phyloP scores from a whole-genome alignment of 2,888 invertebrate species.

The Cephus rjabovi region DNA sequence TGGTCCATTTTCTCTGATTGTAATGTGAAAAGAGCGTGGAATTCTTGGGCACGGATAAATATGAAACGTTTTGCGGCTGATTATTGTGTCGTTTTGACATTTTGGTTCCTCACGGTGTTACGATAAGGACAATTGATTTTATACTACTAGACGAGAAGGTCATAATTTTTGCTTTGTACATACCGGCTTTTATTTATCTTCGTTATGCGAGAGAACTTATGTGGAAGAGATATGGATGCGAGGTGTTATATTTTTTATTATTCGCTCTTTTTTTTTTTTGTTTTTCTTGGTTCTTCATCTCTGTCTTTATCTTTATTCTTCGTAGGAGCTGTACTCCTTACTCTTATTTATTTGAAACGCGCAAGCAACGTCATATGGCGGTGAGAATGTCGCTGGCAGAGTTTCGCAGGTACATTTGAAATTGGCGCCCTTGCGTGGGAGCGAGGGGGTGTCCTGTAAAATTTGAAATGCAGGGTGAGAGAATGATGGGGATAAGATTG shows the following conservation, averaged over 20 bases:
- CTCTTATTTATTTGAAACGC: conserved; percentile 38
- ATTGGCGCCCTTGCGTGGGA: not conserved
- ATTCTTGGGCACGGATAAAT: not conserved
- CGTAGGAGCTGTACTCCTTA: conserved; percentile 17
- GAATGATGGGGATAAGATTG: not conserved
- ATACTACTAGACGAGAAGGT: conserved; percentile 35
- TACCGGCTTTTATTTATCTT: conserved; percentile 58
- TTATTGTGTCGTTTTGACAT: conserved; percentile 8
- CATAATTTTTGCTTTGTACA: conserved; percentile 54
- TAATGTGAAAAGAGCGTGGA: not conserved
- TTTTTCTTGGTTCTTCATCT: conserved; percentile 5
- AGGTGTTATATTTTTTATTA: conserved; percentile 25
- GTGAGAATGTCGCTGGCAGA: conserved; percentile 15
- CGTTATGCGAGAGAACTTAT: conserved; percentile 33
- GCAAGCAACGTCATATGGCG: conserved; percentile 28
- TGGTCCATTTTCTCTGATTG: not conserved
- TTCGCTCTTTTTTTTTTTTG: conserved; percentile 23
- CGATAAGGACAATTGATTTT: conserved; percentile 25
- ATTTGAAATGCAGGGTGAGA: not conserved
- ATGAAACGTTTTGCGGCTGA: not conserved
- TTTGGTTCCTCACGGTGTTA: conserved; percentile 26
- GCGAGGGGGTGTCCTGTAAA: not conserved
- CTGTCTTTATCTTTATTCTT: not conserved
- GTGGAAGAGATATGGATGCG: conserved; percentile 25
- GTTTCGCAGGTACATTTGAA: not conserved